phyloP scores from a whole-genome alignment of 2,888 invertebrate species.

The Zaprionus obscuricornis region DNA sequence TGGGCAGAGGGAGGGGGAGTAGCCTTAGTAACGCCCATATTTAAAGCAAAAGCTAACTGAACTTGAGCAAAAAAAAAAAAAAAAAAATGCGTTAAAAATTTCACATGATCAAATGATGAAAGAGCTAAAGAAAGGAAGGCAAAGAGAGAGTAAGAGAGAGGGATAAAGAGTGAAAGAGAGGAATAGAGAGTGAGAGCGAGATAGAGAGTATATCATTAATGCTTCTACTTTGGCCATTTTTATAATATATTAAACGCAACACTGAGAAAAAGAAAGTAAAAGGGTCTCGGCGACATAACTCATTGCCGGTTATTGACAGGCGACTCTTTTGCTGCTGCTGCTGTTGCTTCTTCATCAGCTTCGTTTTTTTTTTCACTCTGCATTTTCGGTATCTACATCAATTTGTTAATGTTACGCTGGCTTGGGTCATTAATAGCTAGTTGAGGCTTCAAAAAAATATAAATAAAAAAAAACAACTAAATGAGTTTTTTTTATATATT shows the following conservation, averaged over 20 bases:
- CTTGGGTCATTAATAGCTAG: constrained; percentile 40
- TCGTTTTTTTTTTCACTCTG: constrained; percentile 4
- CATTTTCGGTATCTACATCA: constrained; percentile 14
- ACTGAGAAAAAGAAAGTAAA: constrained; percentile 69
- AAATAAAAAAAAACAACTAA: too few species aligned
- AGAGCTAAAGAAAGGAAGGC: too few species aligned
- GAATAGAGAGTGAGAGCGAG: too few species aligned
- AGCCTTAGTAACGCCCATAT: constrained; percentile 35
- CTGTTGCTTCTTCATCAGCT: constrained; percentile 14
- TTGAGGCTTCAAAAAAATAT: constrained; percentile 16
- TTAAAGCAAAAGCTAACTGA: constrained; percentile 6
- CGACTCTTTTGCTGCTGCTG: constrained; percentile 17
- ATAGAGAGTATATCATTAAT: constrained; percentile 40
- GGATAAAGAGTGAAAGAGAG: too few species aligned
- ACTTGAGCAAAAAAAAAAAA: constrained; percentile 24
- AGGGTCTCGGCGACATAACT: constrained; percentile 68
- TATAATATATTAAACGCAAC: constrained; percentile 9
- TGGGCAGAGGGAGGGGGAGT: too few species aligned
- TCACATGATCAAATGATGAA: too few species aligned
- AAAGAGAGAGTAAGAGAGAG: too few species aligned
- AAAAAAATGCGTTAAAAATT: too few species aligned
- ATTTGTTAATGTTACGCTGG: constrained; percentile 31
- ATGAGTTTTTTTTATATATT: constrained; percentile 37
- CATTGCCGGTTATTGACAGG: constrained; percentile 65
- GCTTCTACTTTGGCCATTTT: constrained; percentile 39